These are phyloP conservation scores for Drosophila kohkoa DNA, from an alignment of 1,140 invertebrate species.

Conservation along the genomic window DNA sequence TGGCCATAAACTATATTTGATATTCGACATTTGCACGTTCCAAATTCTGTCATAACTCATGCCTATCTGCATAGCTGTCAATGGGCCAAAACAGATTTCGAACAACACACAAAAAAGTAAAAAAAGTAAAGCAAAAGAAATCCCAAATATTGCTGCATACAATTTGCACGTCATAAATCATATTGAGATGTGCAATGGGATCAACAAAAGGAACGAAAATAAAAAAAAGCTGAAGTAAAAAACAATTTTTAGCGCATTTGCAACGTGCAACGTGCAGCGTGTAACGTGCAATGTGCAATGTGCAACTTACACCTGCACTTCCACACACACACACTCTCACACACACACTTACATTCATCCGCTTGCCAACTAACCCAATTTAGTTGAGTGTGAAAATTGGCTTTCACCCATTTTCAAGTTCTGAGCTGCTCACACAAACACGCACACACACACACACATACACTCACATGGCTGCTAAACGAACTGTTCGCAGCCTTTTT, in stretches of 20 bases:
- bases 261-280: conserved; percentile 41
- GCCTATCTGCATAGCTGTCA: conserved; percentile 46
- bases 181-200: conserved; percentile 69
- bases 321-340: background rate
- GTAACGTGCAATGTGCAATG: conserved; percentile 10
- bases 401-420: conserved; percentile 78
- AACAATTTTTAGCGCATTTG: conserved; percentile 64
- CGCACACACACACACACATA: conserved; percentile 30
- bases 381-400: conserved; percentile 82
- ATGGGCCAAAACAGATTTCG: conserved; percentile 33
- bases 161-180: conserved; percentile 79
- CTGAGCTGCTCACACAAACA: conserved; percentile 61
- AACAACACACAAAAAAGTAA: conserved; percentile 13
- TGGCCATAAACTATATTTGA: conserved; percentile 39
- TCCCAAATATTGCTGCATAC: conserved; percentile 67
- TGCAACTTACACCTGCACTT: conserved; percentile 62
- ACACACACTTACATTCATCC: conserved; percentile 7
- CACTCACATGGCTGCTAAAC: conserved; percentile 40
- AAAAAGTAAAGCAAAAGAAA: conserved; percentile 42
- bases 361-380: conserved; percentile 73
- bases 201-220: conserved; percentile 32
- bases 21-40: conserved; percentile 36
- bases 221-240: conserved; percentile 39
- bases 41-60: conserved; percentile 42
- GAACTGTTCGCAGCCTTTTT: conserved; percentile 59